A percentile compares a stretch with the other conserved stretches of the same genome.
Evolutionary conservation across 2,888 invertebrate species (phyloP).

Genomic region (Mesopsocus fuscifrons): DNA sequence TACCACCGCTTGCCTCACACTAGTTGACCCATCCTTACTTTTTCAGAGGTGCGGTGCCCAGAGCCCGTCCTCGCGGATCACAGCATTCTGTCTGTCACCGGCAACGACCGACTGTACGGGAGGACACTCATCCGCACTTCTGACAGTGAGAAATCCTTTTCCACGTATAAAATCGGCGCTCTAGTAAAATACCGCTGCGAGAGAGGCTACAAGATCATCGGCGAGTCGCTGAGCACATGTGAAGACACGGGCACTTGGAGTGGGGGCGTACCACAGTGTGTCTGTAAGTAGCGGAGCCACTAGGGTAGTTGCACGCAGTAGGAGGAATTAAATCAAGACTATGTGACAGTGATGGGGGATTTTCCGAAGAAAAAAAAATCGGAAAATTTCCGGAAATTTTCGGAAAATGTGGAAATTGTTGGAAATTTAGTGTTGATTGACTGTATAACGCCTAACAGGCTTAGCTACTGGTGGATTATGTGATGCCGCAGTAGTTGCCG

Average conservation of each 20-base stretch:
- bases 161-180: conserved; percentile 71
- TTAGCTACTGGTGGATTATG: too few species aligned
- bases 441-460: too few species aligned
- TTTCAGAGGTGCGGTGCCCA: conserved; percentile 65
- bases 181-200: conserved; percentile 78
- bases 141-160: conserved; percentile 43
- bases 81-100: conserved; percentile 72
- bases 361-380: too few species aligned
- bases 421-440: too few species aligned
- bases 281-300: conserved; percentile 40
- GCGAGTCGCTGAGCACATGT: conserved; percentile 67
- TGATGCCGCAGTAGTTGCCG: too few species aligned
- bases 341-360: too few species aligned
- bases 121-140: conserved; percentile 60
- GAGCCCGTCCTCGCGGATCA: conserved; percentile 69
- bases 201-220: conserved; percentile 70
- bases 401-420: too few species aligned
- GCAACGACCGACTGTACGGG: conserved; percentile 78
- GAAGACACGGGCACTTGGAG: conserved; percentile 76
- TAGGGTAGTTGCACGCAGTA: not conserved
- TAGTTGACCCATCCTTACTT: too few species aligned
- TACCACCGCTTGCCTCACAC: too few species aligned
- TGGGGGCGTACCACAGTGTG: conserved; percentile 61
- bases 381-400: too few species aligned
- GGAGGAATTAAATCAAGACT: too few species aligned